These are phyloP conservation scores for Colaptes auratus DNA, from an alignment of 2,113 vertebrate genomes.

Conservation along the genomic window DNA sequence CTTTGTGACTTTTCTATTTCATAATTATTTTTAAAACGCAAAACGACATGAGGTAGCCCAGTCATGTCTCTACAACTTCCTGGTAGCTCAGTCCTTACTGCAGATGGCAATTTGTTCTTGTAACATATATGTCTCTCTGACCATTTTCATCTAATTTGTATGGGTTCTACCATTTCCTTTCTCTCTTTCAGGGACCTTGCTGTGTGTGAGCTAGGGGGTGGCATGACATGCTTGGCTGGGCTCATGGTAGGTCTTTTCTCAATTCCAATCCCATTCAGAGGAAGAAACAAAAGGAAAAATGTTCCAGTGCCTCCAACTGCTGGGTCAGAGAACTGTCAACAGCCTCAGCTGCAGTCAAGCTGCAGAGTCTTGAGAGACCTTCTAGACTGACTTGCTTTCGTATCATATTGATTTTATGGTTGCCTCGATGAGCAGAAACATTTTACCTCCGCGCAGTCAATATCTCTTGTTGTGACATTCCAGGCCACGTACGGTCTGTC, in stretches of 20 bases:
- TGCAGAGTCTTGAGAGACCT: constrained; percentile 82
- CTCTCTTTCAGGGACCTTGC: constrained; percentile 87
- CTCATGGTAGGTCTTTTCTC: constrained; percentile 93
- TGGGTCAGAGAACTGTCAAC: constrained; percentile 84
- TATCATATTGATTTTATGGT: constrained; percentile 88
- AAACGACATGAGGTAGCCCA: constrained; percentile 84
- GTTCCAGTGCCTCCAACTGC: constrained; percentile 83
- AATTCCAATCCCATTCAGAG: constrained; percentile 85
- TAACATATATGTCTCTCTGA: constrained; percentile 83
- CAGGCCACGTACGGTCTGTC: constrained; percentile 75
- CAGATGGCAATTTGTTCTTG: constrained; percentile 86
- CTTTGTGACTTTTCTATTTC: constrained; percentile 90
- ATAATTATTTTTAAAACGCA: constrained; percentile 90
- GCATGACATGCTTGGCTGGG: constrained; percentile 94
- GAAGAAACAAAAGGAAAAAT: constrained; percentile 83
- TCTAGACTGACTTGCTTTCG: constrained; percentile 87
- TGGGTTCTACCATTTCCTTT: constrained; percentile 86
- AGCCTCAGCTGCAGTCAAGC: constrained; percentile 85
- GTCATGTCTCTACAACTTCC: constrained; percentile 84
- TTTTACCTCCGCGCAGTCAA: constrained; percentile 85
- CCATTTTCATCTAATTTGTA: constrained; percentile 87
- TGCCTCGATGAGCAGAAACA: constrained; percentile 84
- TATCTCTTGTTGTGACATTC: constrained; percentile 90
- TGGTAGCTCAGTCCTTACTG: constrained; percentile 76
- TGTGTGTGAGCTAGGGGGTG: constrained; percentile 93